phyloP scores from a whole-genome alignment of 2,113 vertebrate species.

The Cyprinodon brontotheroides region DNA sequence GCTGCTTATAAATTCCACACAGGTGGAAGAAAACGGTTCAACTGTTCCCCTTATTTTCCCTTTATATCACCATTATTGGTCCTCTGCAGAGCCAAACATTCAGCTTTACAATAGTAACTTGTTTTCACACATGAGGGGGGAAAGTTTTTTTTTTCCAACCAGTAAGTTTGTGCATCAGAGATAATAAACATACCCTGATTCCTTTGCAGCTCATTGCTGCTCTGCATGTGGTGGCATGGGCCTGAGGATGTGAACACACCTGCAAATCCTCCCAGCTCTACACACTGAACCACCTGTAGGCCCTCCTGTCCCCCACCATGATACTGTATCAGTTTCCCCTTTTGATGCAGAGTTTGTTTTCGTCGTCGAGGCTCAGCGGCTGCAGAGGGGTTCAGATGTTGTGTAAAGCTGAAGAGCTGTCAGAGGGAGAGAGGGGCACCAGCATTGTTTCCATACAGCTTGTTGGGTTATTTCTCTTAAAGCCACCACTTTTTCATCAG shows the following conservation, averaged over 20 bases:
- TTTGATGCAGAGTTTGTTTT: conserved; percentile 60
- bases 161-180: conserved; percentile 7
- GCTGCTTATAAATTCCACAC: conserved; percentile 59
- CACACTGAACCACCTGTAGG: conserved; percentile 49
- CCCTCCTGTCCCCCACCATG: conserved; percentile 1
- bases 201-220: conserved; percentile 12
- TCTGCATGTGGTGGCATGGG: conserved; percentile 29
- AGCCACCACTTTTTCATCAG: conserved; percentile 6
- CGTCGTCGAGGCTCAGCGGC: conserved; percentile 33
- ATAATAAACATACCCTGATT: conserved; percentile 50
- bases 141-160: background rate
- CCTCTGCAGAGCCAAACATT: conserved; percentile 51
- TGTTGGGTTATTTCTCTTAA: conserved; percentile 7
- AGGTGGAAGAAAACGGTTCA: conserved; percentile 38
- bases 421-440: conserved; percentile 21
- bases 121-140: conserved; percentile 44
- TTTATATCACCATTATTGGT: conserved; percentile 53
- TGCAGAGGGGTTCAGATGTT: conserved; percentile 33
- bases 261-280: conserved; percentile 10
- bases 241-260: conserved; percentile 16
- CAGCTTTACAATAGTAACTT: conserved; percentile 55
- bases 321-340: conserved; percentile 55
- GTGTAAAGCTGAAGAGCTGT: conserved; percentile 36
- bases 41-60: conserved; percentile 54
- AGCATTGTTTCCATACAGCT: conserved; percentile 22